Percentiles rank a stretch among this genome's conserved stretches.
Evolutionary conservation across 1,140 invertebrate genomes (phyloP).

Genomic region (Drosophila paulistorum): DNA sequence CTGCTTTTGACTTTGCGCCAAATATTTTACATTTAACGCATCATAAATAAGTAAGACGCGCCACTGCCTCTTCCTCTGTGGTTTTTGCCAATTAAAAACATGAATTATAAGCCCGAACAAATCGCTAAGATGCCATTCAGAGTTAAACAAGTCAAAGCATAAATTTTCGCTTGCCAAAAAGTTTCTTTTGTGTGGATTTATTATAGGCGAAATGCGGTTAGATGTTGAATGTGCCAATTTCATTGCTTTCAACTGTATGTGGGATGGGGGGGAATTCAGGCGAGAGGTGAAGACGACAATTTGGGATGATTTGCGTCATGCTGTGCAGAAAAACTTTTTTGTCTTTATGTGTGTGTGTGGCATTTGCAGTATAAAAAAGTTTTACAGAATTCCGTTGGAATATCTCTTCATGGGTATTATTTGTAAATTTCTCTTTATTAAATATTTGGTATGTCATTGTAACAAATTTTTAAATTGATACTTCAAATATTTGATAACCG

Average conservation of each 20-base stretch:
- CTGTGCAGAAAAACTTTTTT: constrained; percentile 33
- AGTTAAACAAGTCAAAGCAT: constrained; percentile 49
- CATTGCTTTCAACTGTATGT: constrained; percentile 23
- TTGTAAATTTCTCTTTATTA: background rate
- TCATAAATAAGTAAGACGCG: constrained; percentile 65
- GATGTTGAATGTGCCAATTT: constrained; percentile 59
- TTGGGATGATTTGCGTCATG: constrained; percentile 35
- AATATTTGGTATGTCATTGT: background rate
- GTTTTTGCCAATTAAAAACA: constrained; percentile 74
- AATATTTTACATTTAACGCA: constrained; percentile 75
- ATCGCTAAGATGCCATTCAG: constrained; percentile 58
- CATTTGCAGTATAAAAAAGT: constrained; percentile 24
- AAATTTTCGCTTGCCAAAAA: constrained; percentile 74
- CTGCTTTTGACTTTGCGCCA: constrained; percentile 71
- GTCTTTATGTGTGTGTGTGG: background rate
- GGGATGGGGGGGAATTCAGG: background rate
- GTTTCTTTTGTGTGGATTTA: constrained; percentile 70
- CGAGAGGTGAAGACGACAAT: background rate
- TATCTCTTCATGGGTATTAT: background rate
- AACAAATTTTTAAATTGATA: background rate
- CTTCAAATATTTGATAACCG: background rate
- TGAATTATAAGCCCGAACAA: constrained; percentile 76
- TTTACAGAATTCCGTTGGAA: constrained; percentile 1
- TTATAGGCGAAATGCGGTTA: constrained; percentile 69
- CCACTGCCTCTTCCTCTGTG: constrained; percentile 29